phyloP scores from a whole-genome alignment of 2,113 vertebrate genomes.

The Haplochromis vanheusdeni region DNA sequence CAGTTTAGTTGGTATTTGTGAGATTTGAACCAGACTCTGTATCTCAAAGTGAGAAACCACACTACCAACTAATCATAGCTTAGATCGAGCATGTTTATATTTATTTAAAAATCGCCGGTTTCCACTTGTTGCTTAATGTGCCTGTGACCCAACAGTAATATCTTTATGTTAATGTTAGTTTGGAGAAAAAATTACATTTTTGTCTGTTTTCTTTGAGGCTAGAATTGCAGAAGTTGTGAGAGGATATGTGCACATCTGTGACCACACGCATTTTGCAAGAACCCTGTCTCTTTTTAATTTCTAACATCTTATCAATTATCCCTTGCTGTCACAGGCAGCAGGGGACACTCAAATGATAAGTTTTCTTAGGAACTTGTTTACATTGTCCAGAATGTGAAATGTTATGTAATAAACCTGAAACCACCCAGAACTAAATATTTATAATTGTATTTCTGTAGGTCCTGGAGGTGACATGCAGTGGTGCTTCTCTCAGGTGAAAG shows the following conservation, averaged over 20 bases:
- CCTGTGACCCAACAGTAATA: not conserved
- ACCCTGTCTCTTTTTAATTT: not conserved
- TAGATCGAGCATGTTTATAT: not conserved
- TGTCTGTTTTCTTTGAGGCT: not conserved
- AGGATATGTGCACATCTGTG: not conserved
- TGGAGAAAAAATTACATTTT: not conserved
- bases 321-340: not conserved
- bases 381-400: not conserved
- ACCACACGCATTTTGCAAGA: not conserved
- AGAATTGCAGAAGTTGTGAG: not conserved
- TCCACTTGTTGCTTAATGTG: not conserved
- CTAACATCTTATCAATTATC: not conserved
- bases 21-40: not conserved
- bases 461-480: slow-evolving; percentile 95
- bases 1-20: not conserved
- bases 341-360: not conserved
- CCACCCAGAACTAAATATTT: not conserved
- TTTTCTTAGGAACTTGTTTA: not conserved
- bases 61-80: not conserved
- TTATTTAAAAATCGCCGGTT: not conserved
- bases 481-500: slow-evolving; percentile 99
- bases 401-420: not conserved
- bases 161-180: not conserved
- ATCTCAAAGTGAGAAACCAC: not conserved
- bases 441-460: slow-evolving; percentile 40